A percentile compares a stretch with the other conserved stretches of the same genome.
Evolutionary conservation across 2,888 invertebrate genomes (phyloP).

Genomic region (Cactoblastis cactorum): DNA sequence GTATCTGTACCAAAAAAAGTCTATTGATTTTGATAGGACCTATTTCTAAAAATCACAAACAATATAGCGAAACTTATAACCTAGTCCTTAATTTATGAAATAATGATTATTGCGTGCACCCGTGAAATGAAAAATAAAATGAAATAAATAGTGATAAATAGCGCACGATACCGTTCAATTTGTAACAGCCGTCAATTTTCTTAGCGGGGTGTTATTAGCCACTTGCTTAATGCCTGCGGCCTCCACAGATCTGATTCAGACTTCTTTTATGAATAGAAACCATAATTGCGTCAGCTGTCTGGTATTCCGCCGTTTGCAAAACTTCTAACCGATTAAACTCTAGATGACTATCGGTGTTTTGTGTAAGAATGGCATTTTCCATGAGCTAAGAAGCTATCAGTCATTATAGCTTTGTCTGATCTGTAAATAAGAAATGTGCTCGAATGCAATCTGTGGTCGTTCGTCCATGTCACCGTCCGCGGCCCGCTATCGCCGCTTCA

Average conservation of each 20-base stretch:
- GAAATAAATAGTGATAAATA: slow-evolving; percentile 62
- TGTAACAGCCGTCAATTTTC: slow-evolving; percentile 67
- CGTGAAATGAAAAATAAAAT: slow-evolving; percentile 27
- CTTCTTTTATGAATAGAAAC: slow-evolving; percentile 71
- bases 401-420: slow-evolving; percentile 37
- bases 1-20: too few relatives aligned
- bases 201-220: slow-evolving; percentile 68
- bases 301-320: slow-evolving; percentile 52
- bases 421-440: slow-evolving; percentile 32
- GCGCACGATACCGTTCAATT: slow-evolving; percentile 63
- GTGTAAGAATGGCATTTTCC: slow-evolving; percentile 45
- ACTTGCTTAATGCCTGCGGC: slow-evolving; percentile 57
- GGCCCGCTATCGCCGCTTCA: slow-evolving; percentile 50
- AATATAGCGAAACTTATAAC: too few relatives aligned
- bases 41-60: too few relatives aligned
- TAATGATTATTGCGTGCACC: slow-evolving; percentile 15
- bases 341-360: slow-evolving; percentile 56
- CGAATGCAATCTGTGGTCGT: slow-evolving; percentile 24
- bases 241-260: slow-evolving; percentile 61
- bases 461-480: too few relatives aligned
- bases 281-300: slow-evolving; percentile 57
- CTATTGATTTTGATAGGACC: too few relatives aligned
- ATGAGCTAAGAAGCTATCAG: slow-evolving; percentile 41
- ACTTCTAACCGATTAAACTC: slow-evolving; percentile 52
- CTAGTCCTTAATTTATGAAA: neutral